Percentiles rank a stretch among this genome's conserved stretches.
These are phyloP conservation scores for Todus mexicanus DNA, from an alignment of 2,797 vertebrate genomes.

Conservation along the genomic window DNA sequence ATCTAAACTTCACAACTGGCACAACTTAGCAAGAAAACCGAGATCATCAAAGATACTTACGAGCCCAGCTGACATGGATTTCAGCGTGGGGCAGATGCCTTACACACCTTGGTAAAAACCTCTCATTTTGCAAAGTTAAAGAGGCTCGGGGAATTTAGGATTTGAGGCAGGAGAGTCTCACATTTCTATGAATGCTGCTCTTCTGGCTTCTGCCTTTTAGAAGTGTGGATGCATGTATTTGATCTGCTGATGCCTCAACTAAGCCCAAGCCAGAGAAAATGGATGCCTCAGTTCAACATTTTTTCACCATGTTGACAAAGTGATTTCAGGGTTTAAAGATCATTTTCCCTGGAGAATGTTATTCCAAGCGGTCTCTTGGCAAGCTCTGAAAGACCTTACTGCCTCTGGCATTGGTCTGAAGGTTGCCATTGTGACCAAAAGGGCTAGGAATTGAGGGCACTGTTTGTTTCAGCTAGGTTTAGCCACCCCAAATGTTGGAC, in stretches of 20 bases:
- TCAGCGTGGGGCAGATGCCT: not conserved
- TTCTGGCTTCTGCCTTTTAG: not conserved
- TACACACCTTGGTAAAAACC: not conserved
- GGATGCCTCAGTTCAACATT: not conserved
- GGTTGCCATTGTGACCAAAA: not conserved
- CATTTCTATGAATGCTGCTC: not conserved
- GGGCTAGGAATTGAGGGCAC: not conserved
- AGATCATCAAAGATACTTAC: not conserved
- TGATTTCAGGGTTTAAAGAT: not conserved
- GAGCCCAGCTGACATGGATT: not conserved
- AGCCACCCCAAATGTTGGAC: not conserved
- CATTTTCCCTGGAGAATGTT: not conserved
- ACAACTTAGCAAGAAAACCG: not conserved
- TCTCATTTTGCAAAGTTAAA: not conserved
- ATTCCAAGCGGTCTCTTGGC: not conserved
- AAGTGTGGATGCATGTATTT: not conserved
- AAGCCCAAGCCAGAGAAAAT: too few relatives aligned
- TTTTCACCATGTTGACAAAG: not conserved
- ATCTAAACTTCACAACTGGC: not conserved
- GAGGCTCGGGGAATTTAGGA: not conserved
- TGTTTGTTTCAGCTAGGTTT: not conserved
- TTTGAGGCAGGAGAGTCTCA: not conserved
- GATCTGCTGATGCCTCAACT: not conserved
- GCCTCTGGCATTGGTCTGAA: not conserved
- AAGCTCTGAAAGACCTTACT: not conserved